Evolutionary conservation across 2,797 vertebrate genomes (phyloP).

Genomic region (Labeo calbasu): DNA sequence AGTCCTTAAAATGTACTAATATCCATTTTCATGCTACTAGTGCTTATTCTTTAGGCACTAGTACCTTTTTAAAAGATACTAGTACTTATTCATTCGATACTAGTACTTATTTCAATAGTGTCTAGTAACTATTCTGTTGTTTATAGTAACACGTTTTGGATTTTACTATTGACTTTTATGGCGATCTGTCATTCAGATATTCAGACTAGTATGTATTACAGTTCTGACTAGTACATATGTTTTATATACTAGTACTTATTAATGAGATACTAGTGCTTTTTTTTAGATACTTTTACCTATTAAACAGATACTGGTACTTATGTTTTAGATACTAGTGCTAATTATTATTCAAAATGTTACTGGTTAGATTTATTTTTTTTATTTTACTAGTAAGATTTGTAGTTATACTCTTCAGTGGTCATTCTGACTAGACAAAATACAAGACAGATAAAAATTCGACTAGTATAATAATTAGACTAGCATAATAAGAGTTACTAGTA

Average conservation of each 20-base stretch:
- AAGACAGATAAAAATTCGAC: background rate
- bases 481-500: background rate
- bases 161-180: background rate
- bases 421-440: background rate
- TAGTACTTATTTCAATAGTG: background rate
- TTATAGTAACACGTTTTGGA: background rate
- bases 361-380: no score
- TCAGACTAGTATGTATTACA: background rate
- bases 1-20: background rate
- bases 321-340: background rate
- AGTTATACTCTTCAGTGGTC: no score
- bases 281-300: background rate
- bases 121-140: background rate
- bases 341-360: no score
- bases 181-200: background rate
- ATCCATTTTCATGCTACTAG: background rate
- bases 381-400: no score
- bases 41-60: background rate
- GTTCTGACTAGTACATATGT: background rate
- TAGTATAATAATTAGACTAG: background rate
- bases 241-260: background rate
- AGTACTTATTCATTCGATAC: background rate
- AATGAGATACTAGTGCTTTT: background rate
- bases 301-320: background rate
- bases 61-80: background rate